phyloP scores from a whole-genome alignment of 2,888 invertebrate genomes.

The Tortricodes alternella region DNA sequence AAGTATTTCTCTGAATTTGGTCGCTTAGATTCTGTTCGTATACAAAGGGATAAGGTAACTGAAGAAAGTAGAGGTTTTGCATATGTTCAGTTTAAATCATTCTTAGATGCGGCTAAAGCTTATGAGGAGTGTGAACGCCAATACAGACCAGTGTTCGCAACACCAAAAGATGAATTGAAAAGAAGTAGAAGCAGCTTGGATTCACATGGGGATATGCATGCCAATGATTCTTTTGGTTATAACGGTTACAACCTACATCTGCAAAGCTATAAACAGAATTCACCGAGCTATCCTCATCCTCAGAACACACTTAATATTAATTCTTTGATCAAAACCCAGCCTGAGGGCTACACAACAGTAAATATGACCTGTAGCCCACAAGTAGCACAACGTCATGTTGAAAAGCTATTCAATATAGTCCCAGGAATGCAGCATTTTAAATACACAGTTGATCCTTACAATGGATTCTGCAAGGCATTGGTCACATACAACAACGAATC shows the following conservation, averaged over 20 bases:
- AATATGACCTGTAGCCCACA: constrained; percentile 88
- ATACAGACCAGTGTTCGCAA: constrained; percentile 95
- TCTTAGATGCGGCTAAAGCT: constrained; percentile 93
- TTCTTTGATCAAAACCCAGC: constrained; percentile 46
- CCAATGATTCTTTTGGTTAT: constrained; percentile 4
- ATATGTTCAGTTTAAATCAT: constrained; percentile 91
- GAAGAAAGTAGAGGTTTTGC: constrained; percentile 94
- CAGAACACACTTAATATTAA: constrained; percentile 8
- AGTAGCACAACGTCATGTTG: constrained; percentile 89
- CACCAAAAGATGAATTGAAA: constrained; percentile 86
- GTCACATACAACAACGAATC: constrained; percentile 65
- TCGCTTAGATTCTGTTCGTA: constrained; percentile 87
- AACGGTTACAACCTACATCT: constrained; percentile 1
- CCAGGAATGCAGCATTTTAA: constrained; percentile 82
- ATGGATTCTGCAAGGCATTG: constrained; percentile 65
- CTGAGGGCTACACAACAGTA: constrained; percentile 84
- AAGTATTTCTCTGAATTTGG: constrained; percentile 95
- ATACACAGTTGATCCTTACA: constrained; percentile 75
- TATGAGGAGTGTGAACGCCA: constrained; percentile 93
- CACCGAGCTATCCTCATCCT: not conserved
- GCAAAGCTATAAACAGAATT: constrained; percentile 3
- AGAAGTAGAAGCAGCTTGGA: constrained; percentile 60
- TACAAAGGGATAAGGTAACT: constrained; percentile 91
- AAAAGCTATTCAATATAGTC: constrained; percentile 93
- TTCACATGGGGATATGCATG: constrained; percentile 33